phyloP scores from a whole-genome alignment of 2,113 vertebrate species.

The Chitala chitala region DNA sequence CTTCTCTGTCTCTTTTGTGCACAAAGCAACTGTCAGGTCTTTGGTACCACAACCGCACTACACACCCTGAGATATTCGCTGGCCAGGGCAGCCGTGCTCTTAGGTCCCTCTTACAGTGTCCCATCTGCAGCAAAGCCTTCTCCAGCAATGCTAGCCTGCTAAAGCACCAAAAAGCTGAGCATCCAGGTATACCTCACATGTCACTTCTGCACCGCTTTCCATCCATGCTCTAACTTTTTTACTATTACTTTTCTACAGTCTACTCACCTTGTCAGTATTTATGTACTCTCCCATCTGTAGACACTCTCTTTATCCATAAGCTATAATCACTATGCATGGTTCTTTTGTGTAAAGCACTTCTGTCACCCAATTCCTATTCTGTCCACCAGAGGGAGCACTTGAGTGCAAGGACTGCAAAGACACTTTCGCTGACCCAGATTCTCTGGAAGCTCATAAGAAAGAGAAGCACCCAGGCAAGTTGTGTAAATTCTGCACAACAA shows the following conservation, averaged over 20 bases:
- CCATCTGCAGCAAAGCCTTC: constrained; percentile 76
- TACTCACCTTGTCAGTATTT: too few species aligned
- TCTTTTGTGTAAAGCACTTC: not conserved
- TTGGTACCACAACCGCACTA: constrained; percentile 88
- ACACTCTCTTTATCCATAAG: too few species aligned
- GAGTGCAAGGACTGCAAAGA: constrained; percentile 60
- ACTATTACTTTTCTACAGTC: not conserved
- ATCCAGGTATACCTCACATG: constrained; percentile 61
- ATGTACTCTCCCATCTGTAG: too few species aligned
- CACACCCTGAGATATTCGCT: constrained; percentile 75
- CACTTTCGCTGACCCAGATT: constrained; percentile 50
- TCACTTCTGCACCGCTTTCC: not conserved
- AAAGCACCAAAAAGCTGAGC: constrained; percentile 69
- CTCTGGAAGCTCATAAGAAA: constrained; percentile 58
- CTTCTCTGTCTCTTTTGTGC: not conserved
- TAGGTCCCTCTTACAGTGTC: constrained; percentile 72
- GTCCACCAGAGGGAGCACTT: constrained; percentile 50
- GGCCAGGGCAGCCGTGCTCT: constrained; percentile 69
- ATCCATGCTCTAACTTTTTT: not conserved
- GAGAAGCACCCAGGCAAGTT: constrained; percentile 60
- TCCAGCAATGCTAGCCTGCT: constrained; percentile 61
- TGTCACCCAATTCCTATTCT: not conserved
- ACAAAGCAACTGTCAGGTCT: constrained; percentile 81
- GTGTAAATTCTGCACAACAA: not conserved
- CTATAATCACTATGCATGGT: too few species aligned